Evolutionary conservation across 2,113 vertebrate species (phyloP), one percentile per base, ranked within the genome.

Genomic region (Haplochromis burtoni): DNA sequence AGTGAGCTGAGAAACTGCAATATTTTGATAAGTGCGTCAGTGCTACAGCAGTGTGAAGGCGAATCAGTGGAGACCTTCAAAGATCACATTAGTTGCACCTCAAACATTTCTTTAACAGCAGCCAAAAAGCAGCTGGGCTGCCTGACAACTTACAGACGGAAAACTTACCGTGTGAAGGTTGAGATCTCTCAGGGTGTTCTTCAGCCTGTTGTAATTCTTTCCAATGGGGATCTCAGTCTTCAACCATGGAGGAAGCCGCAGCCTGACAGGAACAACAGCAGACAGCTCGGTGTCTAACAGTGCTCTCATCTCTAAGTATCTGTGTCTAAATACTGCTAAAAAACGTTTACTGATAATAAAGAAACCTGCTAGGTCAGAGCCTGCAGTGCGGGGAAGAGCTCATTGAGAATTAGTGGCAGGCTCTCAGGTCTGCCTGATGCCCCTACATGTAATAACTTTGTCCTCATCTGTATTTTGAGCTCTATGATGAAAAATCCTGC

Each of bases 141-240:
- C 33, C 54, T 57, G 6, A 59, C 9, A 57, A 42, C 21, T 81
- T 42, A 19, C 33, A 85, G 55, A n/a, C 0, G 3, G 0, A 24
- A 80, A 9, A 96, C 97, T 97, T 92, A 99, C 99, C 0, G 98
- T 99, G 92, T 99, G 98, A 79, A 99, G 97, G 92, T 98, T 99
- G 89, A 99, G 97, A 82, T 97, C 97, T 89, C 98, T 94, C 90
- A 99, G 94, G 0, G 97, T 98, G 92, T 97, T 99, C 96, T 99
- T 99, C 88, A 99, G 94, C 82, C 91, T 97, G 95, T 98, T 99
- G 92, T 96, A 99, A 95, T 99, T 99, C 93, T 98, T 99, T 53
- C 98, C 98, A 35, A 98, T 97, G 13, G 99, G 98, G 93, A 99
- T 99, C 94, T 98, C 94, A 2, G 98, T 99, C 95, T 99, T 99